Evolutionary conservation across 2,888 invertebrate genomes (phyloP), one percentile per base, ranked within the genome.

Genomic region (Ligdia adustata): DNA sequence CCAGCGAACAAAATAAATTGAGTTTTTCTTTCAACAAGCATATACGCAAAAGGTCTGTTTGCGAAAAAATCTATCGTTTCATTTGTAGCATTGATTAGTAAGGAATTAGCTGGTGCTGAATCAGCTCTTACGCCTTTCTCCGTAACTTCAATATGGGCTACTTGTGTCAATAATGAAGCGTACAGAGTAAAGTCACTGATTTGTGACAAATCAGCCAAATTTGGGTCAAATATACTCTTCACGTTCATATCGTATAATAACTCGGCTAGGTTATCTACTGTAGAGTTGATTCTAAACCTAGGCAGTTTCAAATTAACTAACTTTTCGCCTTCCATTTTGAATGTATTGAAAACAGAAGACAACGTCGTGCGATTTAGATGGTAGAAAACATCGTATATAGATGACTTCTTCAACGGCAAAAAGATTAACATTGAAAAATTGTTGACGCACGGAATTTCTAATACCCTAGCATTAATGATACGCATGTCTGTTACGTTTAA

Each of bases 1-100:
- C 86, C 86, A 42, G 79, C 80, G 16, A 78, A 84, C 3, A 84
- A 42, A 29, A 86, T 79, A 4, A 82, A 67, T 15, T 84, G 76
- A 0, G 77, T 77, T 14, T 41, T 53, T 53, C 53, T 81, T 55
- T 86, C 80, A 1, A 79, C 71, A 20, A 86, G 57, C 46, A 82
- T 67, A 32, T 67, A 86, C 0, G 66, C 80, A 22, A 86, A 87
- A 0, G 86, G 82, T 26, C 50, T 68, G 40, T 86, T 69, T 0
- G 65, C 82, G 7, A 55, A 43, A 38, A 84, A 86, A 1, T 74
- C 60, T 16, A 50, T 9, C 16, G 22, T 18, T 4, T 41, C 20
- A 2, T 7, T 18, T 1, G 49, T 42, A 13, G 45, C 55, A 2
- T 34, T 41, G 0, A 74, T 51, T 3, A 78, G 39, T 22, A n/a